A percentile compares a stretch with the other conserved stretches of the same genome.
Conservation (phyloP, 2,113 vertebrate species). For the Hippotragus niger region DNA sequence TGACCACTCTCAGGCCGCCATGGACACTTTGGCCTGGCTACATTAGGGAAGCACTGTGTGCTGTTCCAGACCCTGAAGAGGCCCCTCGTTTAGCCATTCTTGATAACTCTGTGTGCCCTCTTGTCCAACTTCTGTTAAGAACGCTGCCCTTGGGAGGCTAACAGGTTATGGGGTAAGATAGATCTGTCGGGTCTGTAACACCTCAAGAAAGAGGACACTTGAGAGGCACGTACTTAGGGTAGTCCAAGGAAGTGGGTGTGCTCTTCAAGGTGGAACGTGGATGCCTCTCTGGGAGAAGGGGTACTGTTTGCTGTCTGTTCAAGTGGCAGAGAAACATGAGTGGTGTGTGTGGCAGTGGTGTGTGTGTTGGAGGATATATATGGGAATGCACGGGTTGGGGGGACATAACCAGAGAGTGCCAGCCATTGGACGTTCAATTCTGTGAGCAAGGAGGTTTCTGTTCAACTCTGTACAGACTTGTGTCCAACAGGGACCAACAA, state of each 20-base stretch:
- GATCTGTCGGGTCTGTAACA: not conserved
- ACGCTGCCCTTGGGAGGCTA: not conserved
- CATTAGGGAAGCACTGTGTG: not conserved
- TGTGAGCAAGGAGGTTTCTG: not conserved
- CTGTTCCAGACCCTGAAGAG: not conserved
- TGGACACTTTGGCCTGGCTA: not conserved
- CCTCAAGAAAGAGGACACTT: not conserved
- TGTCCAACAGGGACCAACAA: not conserved
- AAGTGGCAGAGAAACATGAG: not conserved
- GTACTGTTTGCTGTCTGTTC: not conserved
- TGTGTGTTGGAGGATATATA: too few species aligned
- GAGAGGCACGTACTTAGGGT: not conserved
- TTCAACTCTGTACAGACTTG: not conserved
- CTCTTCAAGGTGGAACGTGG: not conserved
- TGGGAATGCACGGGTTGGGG: fast-evolving
- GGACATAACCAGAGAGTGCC: not conserved
- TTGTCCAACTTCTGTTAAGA: not conserved
- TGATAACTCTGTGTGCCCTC: not conserved
- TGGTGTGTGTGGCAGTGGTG: not conserved
- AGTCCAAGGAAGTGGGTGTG: not conserved
- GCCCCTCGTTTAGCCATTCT: not conserved
- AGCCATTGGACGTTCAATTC: not conserved
- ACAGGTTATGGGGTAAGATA: not conserved
- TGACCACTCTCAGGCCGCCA: not conserved
- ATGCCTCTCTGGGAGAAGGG: not conserved